Evolutionary conservation across 2,797 vertebrate species (phyloP).

Genomic region (Tokudaia muenninki): DNA sequence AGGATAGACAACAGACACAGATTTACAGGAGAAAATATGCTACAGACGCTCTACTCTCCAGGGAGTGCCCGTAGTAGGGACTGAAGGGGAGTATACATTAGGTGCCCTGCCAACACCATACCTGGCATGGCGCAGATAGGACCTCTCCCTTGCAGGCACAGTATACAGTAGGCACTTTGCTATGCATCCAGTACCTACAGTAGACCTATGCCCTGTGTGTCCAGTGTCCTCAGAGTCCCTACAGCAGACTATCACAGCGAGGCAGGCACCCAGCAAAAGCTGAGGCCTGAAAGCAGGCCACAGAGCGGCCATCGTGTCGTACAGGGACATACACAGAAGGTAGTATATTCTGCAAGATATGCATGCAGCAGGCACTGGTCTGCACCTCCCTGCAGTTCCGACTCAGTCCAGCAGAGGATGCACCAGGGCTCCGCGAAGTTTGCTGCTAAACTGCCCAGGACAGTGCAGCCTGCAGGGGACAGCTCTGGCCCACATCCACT

Average conservation of each 20-base stretch:
- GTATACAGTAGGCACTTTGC: not conserved
- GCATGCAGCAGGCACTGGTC: too few species aligned
- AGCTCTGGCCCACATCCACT: not conserved
- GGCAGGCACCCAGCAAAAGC: not conserved
- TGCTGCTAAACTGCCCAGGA: too few species aligned
- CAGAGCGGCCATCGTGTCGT: not conserved
- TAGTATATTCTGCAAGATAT: too few species aligned
- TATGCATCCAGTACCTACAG: not conserved
- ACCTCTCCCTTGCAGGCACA: not conserved
- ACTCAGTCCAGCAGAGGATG: not conserved
- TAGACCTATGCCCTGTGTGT: not conserved
- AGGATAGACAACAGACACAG: not conserved
- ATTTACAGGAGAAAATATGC: not conserved
- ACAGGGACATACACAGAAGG: not conserved
- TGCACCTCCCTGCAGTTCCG: not conserved
- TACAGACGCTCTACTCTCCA: not conserved
- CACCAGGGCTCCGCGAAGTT: not conserved
- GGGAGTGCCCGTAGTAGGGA: not conserved
- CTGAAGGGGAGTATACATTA: not conserved
- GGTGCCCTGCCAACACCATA: too few species aligned
- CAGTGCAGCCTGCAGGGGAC: not conserved
- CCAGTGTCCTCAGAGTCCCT: too few species aligned
- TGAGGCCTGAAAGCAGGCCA: not conserved
- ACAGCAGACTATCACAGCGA: not conserved
- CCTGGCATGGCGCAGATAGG: not conserved